phyloP scores from a whole-genome alignment of 2,797 vertebrate species.

The Sebastes jordani region DNA sequence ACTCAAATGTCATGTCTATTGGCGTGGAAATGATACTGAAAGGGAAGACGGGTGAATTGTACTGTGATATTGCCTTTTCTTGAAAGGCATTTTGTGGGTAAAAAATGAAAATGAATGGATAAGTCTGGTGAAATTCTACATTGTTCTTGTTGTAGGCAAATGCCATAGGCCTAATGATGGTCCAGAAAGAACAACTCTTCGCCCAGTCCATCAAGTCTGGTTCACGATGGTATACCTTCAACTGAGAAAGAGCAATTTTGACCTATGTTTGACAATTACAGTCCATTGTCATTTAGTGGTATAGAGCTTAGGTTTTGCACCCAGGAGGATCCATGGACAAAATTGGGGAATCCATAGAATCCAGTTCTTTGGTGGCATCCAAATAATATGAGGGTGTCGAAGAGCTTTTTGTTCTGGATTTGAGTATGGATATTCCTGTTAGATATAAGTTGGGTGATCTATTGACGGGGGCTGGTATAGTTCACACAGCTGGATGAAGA shows the following conservation, averaged over 20 bases:
- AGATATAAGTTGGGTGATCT: background rate
- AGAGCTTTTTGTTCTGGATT: background rate
- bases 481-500: background rate
- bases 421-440: background rate
- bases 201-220: background rate
- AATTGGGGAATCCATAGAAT: background rate
- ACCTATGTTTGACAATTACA: background rate
- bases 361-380: background rate
- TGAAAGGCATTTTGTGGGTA: background rate
- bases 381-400: background rate
- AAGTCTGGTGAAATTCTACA: background rate
- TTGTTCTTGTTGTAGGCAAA: background rate
- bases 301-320: background rate
- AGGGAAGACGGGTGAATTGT: background rate
- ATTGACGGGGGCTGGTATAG: background rate
- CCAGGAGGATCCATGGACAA: background rate
- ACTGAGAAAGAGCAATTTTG: background rate
- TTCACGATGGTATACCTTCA: background rate
- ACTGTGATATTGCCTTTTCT: background rate
- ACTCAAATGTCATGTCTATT: conserved; percentile 25
- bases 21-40: conserved; percentile 6
- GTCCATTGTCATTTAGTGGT: too few relatives aligned
- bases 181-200: background rate
- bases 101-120: background rate
- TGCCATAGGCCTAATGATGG: background rate